A percentile compares a stretch with the other conserved stretches of the same genome.
phyloP scores from a whole-genome alignment of 2,888 invertebrate species.

The Lasioglossum morio region DNA sequence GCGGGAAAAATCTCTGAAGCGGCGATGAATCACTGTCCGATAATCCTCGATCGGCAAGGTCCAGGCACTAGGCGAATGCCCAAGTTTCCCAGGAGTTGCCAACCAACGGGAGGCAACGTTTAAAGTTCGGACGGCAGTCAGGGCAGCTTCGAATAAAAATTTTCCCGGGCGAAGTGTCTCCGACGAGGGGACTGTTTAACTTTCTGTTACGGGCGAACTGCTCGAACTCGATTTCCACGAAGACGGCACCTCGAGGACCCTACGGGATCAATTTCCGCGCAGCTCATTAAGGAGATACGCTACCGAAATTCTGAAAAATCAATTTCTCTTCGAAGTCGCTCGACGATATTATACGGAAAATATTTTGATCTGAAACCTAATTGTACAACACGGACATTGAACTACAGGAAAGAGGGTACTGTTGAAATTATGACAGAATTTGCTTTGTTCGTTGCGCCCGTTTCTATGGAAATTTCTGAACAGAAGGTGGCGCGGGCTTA shows the following conservation, averaged over 20 bases:
- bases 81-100: background rate
- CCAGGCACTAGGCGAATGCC: background rate
- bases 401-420: background rate
- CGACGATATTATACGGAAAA: no score
- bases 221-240: background rate
- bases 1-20: background rate
- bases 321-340: background rate
- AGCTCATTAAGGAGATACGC: background rate
- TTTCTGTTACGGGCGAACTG: conserved; percentile 5
- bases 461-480: background rate
- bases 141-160: background rate
- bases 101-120: background rate
- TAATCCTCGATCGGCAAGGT: background rate
- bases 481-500: background rate
- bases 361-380: no score
- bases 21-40: background rate
- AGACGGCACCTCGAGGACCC: background rate
- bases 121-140: background rate
- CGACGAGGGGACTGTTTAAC: background rate
- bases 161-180: background rate
- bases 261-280: background rate
- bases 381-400: no score
- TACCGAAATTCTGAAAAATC: background rate
- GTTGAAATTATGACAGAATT: background rate
- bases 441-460: background rate